Percentiles rank a stretch among this genome's conserved stretches.
These are phyloP conservation scores for Volucella bombylans DNA, from an alignment of 2,888 invertebrate genomes.

Conservation along the genomic window DNA sequence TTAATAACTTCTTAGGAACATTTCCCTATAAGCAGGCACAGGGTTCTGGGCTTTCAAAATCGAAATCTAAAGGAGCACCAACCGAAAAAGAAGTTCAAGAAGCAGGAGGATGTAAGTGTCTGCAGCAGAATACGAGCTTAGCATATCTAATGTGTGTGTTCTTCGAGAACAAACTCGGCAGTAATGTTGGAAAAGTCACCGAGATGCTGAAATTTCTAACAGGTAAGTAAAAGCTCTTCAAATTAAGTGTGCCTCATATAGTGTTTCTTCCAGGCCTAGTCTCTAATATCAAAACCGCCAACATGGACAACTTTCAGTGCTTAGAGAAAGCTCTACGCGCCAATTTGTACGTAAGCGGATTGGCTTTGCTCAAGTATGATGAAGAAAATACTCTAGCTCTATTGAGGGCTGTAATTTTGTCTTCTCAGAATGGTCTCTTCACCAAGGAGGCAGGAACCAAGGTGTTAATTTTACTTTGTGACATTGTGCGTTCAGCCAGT, in stretches of 20 bases:
- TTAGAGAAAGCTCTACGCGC: constrained; percentile 77
- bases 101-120: constrained; percentile 82
- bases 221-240: constrained; percentile 46
- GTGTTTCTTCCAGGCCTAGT: constrained; percentile 60
- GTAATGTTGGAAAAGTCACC: constrained; percentile 52
- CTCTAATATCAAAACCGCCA: constrained; percentile 44
- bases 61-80: constrained; percentile 81
- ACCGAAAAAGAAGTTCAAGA: constrained; percentile 77
- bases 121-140: constrained; percentile 84
- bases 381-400: constrained; percentile 77
- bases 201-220: constrained; percentile 66
- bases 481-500: constrained; percentile 82
- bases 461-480: constrained; percentile 83
- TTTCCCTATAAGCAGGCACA: constrained; percentile 80
- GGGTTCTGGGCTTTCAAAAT: constrained; percentile 53
- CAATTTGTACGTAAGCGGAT: constrained; percentile 77
- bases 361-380: constrained; percentile 73
- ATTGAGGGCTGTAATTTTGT: constrained; percentile 77
- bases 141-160: constrained; percentile 84
- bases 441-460: constrained; percentile 79
- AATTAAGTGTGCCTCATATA: background rate
- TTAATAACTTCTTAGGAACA: constrained; percentile 84
- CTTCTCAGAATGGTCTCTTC: constrained; percentile 76
- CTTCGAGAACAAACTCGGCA: constrained; percentile 68
- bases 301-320: constrained; percentile 75